Evolutionary conservation across 2,888 invertebrate species (phyloP), one percentile per base, ranked within the genome.

Genomic region (Dryococelus australis): DNA sequence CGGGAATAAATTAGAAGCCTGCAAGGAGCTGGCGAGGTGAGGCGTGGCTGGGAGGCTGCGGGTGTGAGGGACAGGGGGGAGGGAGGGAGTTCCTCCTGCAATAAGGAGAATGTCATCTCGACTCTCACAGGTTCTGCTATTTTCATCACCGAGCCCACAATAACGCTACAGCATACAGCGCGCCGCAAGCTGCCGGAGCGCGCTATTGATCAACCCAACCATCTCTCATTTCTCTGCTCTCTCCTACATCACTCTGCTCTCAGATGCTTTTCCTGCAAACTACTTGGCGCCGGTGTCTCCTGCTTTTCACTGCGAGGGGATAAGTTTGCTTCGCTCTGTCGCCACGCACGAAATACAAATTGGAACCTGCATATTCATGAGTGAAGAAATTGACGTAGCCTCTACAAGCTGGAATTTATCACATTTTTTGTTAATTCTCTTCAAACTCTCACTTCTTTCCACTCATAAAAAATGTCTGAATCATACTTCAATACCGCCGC

Each of bases 1-100:
- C 43, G 83, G 83, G 83, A 83, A 83, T 83, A 83, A 83, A 83
- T 83, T 83, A 83, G 35, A 83, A 83, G 83, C 35, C 83, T 16
- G 83, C 83, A 83, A 83, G 83, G 83, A 83, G 27, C 79, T 79
- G 26, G n/a, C 20, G 79, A 79, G 83, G 83, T 83, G 83, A 83
- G 65, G 65, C 65, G 65, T n/a, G 20, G 65, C n/a, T 65, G 20
- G 65, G 65, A 24, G 20, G 65, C 8, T 65, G 65, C 35, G 35
- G 35, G 35, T 35, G 35, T 35, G 35, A 35, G 51, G 51, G 51
- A 24, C 24, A n/a, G 24, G 65, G 65, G 65, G 65, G 65, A n/a
- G 0, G 65, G 24, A 13, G 16, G 65, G 20, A 20, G 65, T n/a
- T n/a, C 24, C 24, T n/a, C n/a, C 24, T 8, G 65, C 65, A 65